Percentiles rank a stretch among this genome's conserved stretches.
Evolutionary conservation across 2,888 invertebrate species (phyloP).

Genomic region (Cremastobaeus sp.): DNA sequence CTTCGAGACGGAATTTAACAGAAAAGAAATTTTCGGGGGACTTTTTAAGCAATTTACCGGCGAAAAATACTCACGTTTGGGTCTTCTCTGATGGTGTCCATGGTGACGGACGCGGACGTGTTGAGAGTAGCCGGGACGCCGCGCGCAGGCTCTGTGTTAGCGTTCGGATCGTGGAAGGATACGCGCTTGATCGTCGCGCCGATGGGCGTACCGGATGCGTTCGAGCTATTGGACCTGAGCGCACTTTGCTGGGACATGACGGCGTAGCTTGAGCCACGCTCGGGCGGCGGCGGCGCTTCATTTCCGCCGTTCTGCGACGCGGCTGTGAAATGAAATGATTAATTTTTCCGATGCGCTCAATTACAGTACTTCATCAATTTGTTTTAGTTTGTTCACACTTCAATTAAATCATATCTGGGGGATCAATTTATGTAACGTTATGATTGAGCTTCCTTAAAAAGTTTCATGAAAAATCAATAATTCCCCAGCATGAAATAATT

Average conservation of each 20-base stretch:
- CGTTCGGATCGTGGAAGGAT: slow-evolving; percentile 84
- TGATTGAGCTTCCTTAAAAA: too few species aligned
- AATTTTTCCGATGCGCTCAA: too few species aligned
- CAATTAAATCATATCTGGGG: too few species aligned
- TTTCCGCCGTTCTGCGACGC: slow-evolving; percentile 73
- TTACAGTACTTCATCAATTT: too few species aligned
- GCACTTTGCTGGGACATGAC: slow-evolving; percentile 86
- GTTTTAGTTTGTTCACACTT: too few species aligned
- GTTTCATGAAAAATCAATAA: too few species aligned
- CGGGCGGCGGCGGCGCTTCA: slow-evolving; percentile 86
- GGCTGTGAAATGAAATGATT: slow-evolving; percentile 44
- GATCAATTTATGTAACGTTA: too few species aligned
- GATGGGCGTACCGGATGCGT: slow-evolving; percentile 73
- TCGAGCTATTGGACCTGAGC: slow-evolving; percentile 76
- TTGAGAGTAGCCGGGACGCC: slow-evolving; percentile 75
- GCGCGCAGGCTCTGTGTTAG: slow-evolving; percentile 72
- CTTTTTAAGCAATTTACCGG: slow-evolving; percentile 20
- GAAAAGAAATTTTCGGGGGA: not conserved
- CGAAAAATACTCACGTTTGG: slow-evolving; percentile 84
- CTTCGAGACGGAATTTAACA: not conserved
- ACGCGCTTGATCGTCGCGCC: slow-evolving; percentile 82
- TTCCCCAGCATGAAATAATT: too few species aligned
- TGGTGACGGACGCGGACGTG: slow-evolving; percentile 76
- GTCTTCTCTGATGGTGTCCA: slow-evolving; percentile 85
- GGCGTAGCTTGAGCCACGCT: slow-evolving; percentile 92